phyloP scores from a whole-genome alignment of 1,140 invertebrate species.

The Aphelenchoides avenae region DNA sequence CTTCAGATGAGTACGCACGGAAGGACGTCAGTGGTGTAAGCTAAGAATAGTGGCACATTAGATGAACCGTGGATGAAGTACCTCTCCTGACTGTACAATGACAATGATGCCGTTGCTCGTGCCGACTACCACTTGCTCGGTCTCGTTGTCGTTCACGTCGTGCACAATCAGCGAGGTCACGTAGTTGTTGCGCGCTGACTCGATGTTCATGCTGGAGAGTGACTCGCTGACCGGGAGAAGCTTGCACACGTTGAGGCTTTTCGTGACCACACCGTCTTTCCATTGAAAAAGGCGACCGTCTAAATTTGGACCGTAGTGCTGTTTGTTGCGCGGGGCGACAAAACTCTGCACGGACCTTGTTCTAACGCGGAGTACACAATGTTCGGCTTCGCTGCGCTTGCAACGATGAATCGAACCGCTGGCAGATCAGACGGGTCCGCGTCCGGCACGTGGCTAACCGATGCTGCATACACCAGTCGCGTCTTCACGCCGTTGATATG shows the following conservation, averaged over 20 bases:
- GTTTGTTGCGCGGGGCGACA: too few relatives aligned
- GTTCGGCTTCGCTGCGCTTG: conserved; percentile 4
- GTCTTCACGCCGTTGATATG: conserved; percentile 21
- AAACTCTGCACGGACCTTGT: conserved; percentile 11
- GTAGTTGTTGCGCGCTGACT: conserved; percentile 24
- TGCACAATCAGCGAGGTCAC: conserved; percentile 6
- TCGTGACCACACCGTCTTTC: conserved; percentile 15
- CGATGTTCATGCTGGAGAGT: conserved; percentile 34
- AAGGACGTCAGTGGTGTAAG: conserved; percentile 36
- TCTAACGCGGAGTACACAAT: conserved; percentile 33
- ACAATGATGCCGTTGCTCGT: conserved; percentile 31
- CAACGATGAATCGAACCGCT: conserved; percentile 12
- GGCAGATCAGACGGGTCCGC: too few relatives aligned
- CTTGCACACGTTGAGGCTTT: conserved; percentile 36
- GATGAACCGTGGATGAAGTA: conserved; percentile 18
- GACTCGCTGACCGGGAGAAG: conserved; percentile 29
- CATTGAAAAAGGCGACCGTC: conserved; percentile 35
- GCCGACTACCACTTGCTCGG: conserved; percentile 39
- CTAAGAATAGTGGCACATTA: conserved; percentile 14
- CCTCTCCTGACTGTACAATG: conserved; percentile 23
- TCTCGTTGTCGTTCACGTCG: background rate
- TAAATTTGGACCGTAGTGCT: too few relatives aligned
- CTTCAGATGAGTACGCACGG: conserved; percentile 26
- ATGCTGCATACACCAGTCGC: conserved; percentile 33
- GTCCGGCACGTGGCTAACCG: conserved; percentile 31